Conservation (phyloP, 2,113 vertebrate species). For the Salvelinus fontinalis region DNA sequence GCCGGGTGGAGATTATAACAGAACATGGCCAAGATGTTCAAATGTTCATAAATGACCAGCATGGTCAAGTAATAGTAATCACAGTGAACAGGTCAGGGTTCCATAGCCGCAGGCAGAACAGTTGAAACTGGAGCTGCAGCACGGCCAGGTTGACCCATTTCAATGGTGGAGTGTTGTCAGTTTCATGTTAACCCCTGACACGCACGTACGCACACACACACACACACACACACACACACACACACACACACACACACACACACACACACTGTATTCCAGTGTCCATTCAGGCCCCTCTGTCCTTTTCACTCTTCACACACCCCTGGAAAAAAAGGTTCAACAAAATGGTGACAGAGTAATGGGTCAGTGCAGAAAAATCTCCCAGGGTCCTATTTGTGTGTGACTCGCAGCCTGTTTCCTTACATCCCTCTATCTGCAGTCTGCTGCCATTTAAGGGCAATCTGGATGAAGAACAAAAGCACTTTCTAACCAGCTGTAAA, state of each 20-base stretch:
- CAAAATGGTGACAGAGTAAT: slow-evolving; percentile 42
- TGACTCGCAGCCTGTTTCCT: slow-evolving; percentile 30
- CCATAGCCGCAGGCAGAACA: no score
- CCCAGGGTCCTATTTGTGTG: slow-evolving; percentile 21
- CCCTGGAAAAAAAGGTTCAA: slow-evolving; percentile 13
- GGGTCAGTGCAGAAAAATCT: slow-evolving; percentile 44
- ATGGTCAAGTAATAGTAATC: no score
- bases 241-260: no score
- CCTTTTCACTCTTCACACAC: slow-evolving; percentile 26
- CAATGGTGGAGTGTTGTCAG: not conserved
- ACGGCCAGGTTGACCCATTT: not conserved
- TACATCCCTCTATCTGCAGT: slow-evolving; percentile 24
- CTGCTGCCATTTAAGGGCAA: slow-evolving; percentile 59
- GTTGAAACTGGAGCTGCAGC: no score
- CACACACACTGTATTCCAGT: slow-evolving; percentile 20
- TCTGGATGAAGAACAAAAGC: slow-evolving; percentile 46
- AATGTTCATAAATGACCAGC: no score
- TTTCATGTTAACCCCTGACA: not conserved
- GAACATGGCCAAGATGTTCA: no score
- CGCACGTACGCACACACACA: no score
- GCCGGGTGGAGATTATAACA: no score
- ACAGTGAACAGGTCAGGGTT: no score
- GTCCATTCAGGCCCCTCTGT: not conserved
- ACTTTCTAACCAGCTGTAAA: slow-evolving; percentile 49
- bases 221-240: no score